Base-by-base conservation (phyloP, 2,888 invertebrate species). In the Heliconius aoede region DNA sequence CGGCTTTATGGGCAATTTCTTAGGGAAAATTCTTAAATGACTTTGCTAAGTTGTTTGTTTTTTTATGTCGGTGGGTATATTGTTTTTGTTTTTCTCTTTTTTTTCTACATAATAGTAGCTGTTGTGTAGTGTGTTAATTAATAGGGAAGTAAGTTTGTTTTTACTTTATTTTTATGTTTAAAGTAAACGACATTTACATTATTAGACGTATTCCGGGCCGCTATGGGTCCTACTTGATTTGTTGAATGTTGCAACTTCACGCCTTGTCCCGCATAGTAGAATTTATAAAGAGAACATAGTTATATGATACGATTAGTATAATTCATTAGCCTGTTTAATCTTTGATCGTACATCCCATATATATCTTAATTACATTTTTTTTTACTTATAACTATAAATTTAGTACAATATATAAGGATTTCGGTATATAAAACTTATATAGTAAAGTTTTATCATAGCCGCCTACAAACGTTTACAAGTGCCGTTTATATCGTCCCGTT, bases 401-500 rank as follows among this genome's bases (percentile, higher is more conserved):
- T 18, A 7, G 5, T 18, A 46, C 1, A 46, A 21, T 46, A 46
- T 11, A 0, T 46, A 21, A 21, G 7, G 46, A 46, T 46, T 46
- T 46, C 46, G 46, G 21, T 46, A 7, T 46, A 46, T 46, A 21
- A 46, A 46, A 46, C 21, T 46, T 46, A 26, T 61, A 60, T 60
- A 60, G 60, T 72, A 72, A 72, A 18, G 26, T 72, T 36, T 60
- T 58, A 24, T 58, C 9, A 60, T 26, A 4, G 60, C 24, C 11
- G 60, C 21, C 60, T 69, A 69, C 69, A 32, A 69, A 72, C 71
- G 58, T 71, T 69, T 74, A 71, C 69, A 61, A 46, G 61, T 58
- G 60, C 51, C 61, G 74, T 62, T 58, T 65, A 36, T 64, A 40
- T 76, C 36, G 24, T 13, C 26, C 30, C 30, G 21, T 51, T 68